Evolutionary conservation across 2,113 vertebrate genomes (phyloP).

Genomic region (Pangasianodon gigas): DNA sequence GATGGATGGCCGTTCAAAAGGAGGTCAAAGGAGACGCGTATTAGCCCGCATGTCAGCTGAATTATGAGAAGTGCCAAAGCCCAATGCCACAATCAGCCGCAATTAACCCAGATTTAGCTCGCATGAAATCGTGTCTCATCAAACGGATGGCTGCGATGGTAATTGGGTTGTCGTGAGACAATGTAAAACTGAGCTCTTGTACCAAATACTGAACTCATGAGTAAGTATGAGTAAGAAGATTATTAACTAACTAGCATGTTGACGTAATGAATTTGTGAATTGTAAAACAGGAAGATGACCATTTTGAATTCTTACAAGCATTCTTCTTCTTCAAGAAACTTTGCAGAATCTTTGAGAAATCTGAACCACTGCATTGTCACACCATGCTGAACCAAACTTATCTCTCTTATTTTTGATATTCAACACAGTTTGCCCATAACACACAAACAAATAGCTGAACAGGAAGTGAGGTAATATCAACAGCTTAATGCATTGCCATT

Average conservation of each 20-base stretch:
- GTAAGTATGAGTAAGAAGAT: not conserved
- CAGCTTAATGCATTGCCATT: not conserved
- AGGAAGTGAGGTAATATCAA: not conserved
- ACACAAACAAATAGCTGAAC: not conserved
- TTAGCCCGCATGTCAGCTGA: conserved; percentile 49
- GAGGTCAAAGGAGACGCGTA: conserved; percentile 29
- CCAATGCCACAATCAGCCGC: conserved; percentile 52
- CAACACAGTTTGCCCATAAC: no score
- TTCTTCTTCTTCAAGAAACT: not conserved
- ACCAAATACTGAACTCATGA: not conserved
- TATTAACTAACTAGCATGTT: not conserved
- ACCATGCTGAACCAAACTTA: no score
- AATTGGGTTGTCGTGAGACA: conserved; percentile 51
- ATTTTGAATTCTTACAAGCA: not conserved
- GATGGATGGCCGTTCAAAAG: conserved; percentile 11
- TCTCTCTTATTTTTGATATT: no score
- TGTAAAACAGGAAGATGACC: not conserved
- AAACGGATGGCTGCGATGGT: conserved; percentile 44
- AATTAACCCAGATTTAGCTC: conserved; percentile 64
- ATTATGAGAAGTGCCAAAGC: conserved; percentile 35
- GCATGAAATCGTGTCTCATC: conserved; percentile 45
- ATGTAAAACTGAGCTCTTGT: not conserved
- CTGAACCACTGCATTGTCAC: not conserved
- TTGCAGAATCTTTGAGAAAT: not conserved
- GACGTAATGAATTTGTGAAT: no score